These are phyloP conservation scores for Euschistus heros DNA, from an alignment of 1,140 invertebrate genomes.

Conservation along the genomic window DNA sequence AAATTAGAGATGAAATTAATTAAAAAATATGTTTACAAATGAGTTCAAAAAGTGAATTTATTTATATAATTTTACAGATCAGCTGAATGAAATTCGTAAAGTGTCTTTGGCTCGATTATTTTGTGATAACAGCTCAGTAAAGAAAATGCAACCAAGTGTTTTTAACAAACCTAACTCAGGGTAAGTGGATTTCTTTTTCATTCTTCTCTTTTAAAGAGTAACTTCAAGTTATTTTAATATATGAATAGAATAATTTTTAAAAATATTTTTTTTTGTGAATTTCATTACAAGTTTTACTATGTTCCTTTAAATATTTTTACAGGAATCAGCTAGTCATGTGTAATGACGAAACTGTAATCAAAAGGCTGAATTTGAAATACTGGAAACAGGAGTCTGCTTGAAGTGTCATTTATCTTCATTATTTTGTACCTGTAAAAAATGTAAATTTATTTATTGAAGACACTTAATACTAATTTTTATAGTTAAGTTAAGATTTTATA, in stretches of 20 bases:
- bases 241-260: background rate
- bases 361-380: conserved; percentile 5
- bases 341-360: background rate
- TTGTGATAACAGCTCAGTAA: conserved; percentile 71
- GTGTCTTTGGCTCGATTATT: conserved; percentile 74
- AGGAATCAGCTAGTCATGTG: conserved; percentile 1
- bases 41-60: background rate
- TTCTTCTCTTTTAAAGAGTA: background rate
- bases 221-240: background rate
- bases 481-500: background rate
- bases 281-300: background rate
- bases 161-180: conserved; percentile 3
- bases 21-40: background rate
- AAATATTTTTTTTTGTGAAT: background rate
- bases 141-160: conserved; percentile 5
- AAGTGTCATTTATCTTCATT: background rate
- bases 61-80: conserved; percentile 46
- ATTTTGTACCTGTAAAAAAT: conserved; percentile 8
- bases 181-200: background rate
- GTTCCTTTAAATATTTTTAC: background rate
- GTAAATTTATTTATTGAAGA: background rate
- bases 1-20: too few species aligned
- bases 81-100: conserved; percentile 83
- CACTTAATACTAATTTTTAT: background rate
- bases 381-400: conserved; percentile 3